phyloP scores from a whole-genome alignment of 92 coral and sea anemone genomes.

The Zoanthus sociatus region DNA sequence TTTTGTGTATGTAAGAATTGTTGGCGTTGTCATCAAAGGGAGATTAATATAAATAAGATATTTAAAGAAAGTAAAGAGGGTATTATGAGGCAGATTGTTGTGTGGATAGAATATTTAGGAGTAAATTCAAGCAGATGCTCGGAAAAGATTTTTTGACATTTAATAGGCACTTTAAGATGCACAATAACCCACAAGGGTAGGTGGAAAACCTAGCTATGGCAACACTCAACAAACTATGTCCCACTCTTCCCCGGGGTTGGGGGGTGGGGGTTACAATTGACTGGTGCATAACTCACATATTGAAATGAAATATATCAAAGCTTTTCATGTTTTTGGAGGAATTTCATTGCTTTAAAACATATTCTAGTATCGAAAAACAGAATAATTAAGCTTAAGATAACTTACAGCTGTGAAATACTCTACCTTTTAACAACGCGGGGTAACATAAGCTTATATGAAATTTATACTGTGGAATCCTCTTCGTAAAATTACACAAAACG shows the following conservation, averaged over 20 bases:
- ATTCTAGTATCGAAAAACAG: slow-evolving; percentile 28
- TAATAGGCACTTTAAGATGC: slow-evolving; percentile 14
- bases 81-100: slow-evolving; percentile 25
- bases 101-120: slow-evolving; percentile 10
- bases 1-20: slow-evolving; percentile 21
- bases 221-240: slow-evolving; percentile 11
- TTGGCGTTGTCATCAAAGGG: slow-evolving; percentile 32
- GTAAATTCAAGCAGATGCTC: slow-evolving; percentile 15
- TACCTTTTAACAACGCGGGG: slow-evolving; percentile 24
- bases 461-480: slow-evolving; percentile 24
- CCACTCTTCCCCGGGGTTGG: slow-evolving; percentile 20
- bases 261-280: slow-evolving; percentile 15
- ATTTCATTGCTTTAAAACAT: slow-evolving; percentile 19
- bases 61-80: slow-evolving; percentile 31
- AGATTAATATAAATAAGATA: slow-evolving; percentile 23
- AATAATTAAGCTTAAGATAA: slow-evolving; percentile 22
- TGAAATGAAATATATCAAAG: slow-evolving; percentile 24
- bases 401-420: slow-evolving; percentile 26
- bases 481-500: slow-evolving; percentile 28
- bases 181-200: slow-evolving; percentile 16
- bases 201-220: slow-evolving; percentile 17
- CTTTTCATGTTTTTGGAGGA: slow-evolving; percentile 27
- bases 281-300: slow-evolving; percentile 20
- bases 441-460: slow-evolving; percentile 25
- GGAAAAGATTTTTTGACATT: slow-evolving; percentile 9